Conservation (phyloP, 2,888 invertebrate genomes). For the Anthrax anthrax region DNA sequence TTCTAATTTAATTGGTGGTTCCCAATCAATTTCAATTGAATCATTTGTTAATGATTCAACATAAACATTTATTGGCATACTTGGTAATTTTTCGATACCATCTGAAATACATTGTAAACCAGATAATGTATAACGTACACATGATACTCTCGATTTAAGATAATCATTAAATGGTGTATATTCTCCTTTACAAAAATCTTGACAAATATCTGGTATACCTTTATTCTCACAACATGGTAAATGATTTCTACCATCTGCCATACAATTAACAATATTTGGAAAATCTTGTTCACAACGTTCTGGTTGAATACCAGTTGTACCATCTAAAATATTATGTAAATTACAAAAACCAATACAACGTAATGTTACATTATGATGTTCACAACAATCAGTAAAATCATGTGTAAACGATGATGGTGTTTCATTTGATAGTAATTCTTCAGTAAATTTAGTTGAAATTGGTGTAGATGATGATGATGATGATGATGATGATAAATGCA, state of each 20-base stretch:
- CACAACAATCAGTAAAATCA: constrained; percentile 71
- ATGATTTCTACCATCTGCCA: constrained; percentile 72
- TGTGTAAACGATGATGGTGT: constrained; percentile 36
- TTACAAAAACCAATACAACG: constrained; percentile 70
- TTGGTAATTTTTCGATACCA: constrained; percentile 55
- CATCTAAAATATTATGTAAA: constrained; percentile 59
- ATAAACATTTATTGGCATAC: constrained; percentile 55
- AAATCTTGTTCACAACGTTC: constrained; percentile 70
- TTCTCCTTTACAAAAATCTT: constrained; percentile 72
- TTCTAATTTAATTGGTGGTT: constrained; percentile 45
- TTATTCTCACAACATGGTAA: constrained; percentile 72
- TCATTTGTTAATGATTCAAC: constrained; percentile 59
- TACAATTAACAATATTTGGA: constrained; percentile 61
- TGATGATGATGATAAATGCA: too few relatives aligned
- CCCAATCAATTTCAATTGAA: constrained; percentile 58
- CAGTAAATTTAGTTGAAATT: too few relatives aligned
- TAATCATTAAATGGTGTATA: constrained; percentile 73
- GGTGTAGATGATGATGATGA: too few relatives aligned
- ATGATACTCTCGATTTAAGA: constrained; percentile 71
- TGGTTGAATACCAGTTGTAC: constrained; percentile 64
- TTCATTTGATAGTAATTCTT: background rate
- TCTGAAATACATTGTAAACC: constrained; percentile 71
- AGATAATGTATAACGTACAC: constrained; percentile 66
- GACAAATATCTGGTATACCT: constrained; percentile 69
- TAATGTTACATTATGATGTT: constrained; percentile 51